phyloP scores from a whole-genome alignment of 1,140 invertebrate genomes.

The Drosophila kikkawai region DNA sequence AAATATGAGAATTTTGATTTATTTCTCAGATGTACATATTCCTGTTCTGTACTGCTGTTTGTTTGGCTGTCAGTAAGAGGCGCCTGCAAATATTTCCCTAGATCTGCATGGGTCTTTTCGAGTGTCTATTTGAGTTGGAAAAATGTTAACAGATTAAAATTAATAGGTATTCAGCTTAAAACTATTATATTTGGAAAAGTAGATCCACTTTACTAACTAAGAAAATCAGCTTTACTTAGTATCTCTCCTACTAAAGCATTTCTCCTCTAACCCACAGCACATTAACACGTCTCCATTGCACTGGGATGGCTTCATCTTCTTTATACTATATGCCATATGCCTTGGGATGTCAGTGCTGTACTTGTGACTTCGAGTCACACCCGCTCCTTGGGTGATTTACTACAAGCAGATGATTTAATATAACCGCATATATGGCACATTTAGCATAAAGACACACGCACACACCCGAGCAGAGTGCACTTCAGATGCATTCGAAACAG shows the following conservation, averaged over 20 bases:
- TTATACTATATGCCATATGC: slow-evolving; percentile 2
- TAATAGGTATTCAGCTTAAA: not conserved
- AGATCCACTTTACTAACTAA: not conserved
- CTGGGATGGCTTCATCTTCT: slow-evolving; percentile 58
- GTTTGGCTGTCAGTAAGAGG: slow-evolving; percentile 64
- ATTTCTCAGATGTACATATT: slow-evolving; percentile 57
- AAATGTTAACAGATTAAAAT: not conserved
- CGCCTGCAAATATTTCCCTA: slow-evolving; percentile 44
- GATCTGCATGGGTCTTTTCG: slow-evolving; percentile 8
- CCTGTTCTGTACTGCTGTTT: slow-evolving; percentile 14
- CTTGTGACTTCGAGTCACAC: slow-evolving; percentile 46
- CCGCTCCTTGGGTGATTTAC: slow-evolving; percentile 63
- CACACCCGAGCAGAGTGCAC: slow-evolving; percentile 47
- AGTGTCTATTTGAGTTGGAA: not conserved
- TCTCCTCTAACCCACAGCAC: slow-evolving; percentile 12
- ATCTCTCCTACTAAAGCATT: too few species aligned
- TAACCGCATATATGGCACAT: slow-evolving; percentile 62
- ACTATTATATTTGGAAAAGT: not conserved
- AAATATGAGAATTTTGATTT: slow-evolving; percentile 76
- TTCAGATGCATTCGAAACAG: slow-evolving; percentile 64
- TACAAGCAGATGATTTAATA: slow-evolving; percentile 82
- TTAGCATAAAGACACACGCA: slow-evolving; percentile 10
- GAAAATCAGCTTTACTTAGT: too few species aligned
- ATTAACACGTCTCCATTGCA: slow-evolving; percentile 40
- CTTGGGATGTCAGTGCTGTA: slow-evolving; percentile 63